Evolutionary conservation across 2,888 invertebrate species (phyloP).

Genomic region (Eueremaeus valkanovi): DNA sequence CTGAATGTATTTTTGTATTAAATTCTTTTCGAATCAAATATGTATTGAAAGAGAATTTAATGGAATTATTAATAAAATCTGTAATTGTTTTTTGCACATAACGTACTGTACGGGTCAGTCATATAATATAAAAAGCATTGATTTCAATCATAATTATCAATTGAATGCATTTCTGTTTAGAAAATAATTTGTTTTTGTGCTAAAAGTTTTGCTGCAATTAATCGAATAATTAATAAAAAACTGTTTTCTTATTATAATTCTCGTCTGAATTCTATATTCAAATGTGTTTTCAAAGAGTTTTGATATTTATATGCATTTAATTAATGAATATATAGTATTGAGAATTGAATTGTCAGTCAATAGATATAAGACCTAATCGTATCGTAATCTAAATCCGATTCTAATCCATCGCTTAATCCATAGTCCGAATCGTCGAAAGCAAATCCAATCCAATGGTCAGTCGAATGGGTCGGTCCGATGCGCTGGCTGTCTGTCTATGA

Average conservation of each 20-base stretch:
- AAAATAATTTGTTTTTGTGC: not conserved
- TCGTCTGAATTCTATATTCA: not conserved
- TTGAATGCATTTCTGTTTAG: no score
- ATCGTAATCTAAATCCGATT: slow-evolving; percentile 1
- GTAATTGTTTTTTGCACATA: slow-evolving; percentile 1
- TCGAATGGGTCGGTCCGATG: not conserved
- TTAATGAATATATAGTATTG: not conserved
- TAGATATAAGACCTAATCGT: slow-evolving; percentile 1
- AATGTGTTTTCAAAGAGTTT: not conserved
- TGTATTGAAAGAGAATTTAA: not conserved
- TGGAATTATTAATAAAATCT: slow-evolving; percentile 6
- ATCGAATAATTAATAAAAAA: not conserved
- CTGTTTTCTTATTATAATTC: not conserved
- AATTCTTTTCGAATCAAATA: not conserved
- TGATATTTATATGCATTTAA: not conserved
- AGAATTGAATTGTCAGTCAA: not conserved
- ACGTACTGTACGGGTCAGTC: not conserved
- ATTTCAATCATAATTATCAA: not conserved
- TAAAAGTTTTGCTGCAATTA: not conserved
- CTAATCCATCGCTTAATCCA: slow-evolving; percentile 2
- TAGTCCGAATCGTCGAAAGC: not conserved
- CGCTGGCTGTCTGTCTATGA: not conserved
- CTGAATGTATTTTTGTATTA: slow-evolving; percentile 6
- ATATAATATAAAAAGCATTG: not conserved
- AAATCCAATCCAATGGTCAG: not conserved